Conservation (phyloP, 2,797 vertebrate genomes). For the Petrocephalus sullivani region DNA sequence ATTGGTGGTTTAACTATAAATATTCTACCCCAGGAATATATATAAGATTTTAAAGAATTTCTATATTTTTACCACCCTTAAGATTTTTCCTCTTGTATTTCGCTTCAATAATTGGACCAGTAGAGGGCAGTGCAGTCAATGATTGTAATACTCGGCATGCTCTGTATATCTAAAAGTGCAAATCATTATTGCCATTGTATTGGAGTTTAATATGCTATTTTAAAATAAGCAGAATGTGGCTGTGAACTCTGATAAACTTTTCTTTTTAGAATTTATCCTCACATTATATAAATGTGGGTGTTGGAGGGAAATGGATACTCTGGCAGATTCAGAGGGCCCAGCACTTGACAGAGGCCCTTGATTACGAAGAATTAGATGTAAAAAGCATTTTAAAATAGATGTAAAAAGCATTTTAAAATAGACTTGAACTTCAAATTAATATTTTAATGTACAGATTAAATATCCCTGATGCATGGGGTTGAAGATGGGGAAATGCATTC, state of each 20-base stretch:
- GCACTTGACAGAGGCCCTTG: background rate
- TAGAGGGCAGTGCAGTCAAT: conserved; percentile 18
- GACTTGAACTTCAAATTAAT: background rate
- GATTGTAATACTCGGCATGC: background rate
- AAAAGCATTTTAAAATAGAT: background rate
- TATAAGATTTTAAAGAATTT: background rate
- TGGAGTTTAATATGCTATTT: background rate
- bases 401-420: background rate
- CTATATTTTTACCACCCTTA: background rate
- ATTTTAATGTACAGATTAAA: background rate
- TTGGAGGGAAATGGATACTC: background rate
- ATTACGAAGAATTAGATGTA: background rate
- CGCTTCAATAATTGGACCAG: background rate
- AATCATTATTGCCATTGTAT: background rate
- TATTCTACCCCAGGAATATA: background rate
- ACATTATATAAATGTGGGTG: background rate
- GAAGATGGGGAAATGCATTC: background rate
- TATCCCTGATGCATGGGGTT: background rate
- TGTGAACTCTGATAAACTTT: background rate
- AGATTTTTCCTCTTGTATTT: background rate
- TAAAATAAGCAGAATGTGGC: background rate
- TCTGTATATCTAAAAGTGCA: background rate
- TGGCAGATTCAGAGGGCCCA: background rate
- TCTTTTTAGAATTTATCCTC: background rate
- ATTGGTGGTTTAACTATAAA: background rate